Evolutionary conservation across 2,113 vertebrate genomes (phyloP).

Genomic region (Nyctibius bracteatus): DNA sequence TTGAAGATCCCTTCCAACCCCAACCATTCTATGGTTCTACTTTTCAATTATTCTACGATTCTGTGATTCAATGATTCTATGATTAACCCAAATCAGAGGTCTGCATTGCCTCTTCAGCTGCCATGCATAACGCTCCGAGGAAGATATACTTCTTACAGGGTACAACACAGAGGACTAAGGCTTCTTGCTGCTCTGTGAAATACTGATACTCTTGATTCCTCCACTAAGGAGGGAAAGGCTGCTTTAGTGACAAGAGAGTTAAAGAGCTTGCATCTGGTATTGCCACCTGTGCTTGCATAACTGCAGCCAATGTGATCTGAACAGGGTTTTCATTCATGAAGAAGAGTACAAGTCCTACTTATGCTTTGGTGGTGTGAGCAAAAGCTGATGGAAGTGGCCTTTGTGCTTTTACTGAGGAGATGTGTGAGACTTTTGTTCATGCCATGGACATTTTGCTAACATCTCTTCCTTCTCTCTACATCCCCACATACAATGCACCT

Average conservation of each 20-base stretch:
- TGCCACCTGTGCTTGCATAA: not conserved
- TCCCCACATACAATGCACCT: no score
- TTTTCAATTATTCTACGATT: no score
- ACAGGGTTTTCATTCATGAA: not conserved
- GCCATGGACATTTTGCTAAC: not conserved
- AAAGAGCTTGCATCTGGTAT: not conserved
- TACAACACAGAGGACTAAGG: not conserved
- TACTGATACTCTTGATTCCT: not conserved
- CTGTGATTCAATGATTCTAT: not conserved
- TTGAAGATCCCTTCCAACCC: not conserved
- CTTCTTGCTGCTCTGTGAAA: not conserved
- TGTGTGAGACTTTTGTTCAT: not conserved
- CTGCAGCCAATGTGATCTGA: not conserved
- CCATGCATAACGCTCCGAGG: not conserved
- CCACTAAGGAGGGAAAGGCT: not conserved
- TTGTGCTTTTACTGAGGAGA: not conserved
- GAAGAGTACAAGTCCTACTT: not conserved
- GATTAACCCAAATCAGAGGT: fast-evolving
- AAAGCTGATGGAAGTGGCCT: not conserved
- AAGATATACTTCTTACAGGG: not conserved
- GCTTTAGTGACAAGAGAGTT: not conserved
- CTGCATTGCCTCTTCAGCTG: not conserved
- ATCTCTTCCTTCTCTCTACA: not conserved
- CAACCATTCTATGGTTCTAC: not conserved
- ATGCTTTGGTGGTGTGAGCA: not conserved